Percentiles rank a stretch among this genome's conserved stretches.
phyloP scores from a whole-genome alignment of 1,140 invertebrate species.

The Sitophilus oryzae region DNA sequence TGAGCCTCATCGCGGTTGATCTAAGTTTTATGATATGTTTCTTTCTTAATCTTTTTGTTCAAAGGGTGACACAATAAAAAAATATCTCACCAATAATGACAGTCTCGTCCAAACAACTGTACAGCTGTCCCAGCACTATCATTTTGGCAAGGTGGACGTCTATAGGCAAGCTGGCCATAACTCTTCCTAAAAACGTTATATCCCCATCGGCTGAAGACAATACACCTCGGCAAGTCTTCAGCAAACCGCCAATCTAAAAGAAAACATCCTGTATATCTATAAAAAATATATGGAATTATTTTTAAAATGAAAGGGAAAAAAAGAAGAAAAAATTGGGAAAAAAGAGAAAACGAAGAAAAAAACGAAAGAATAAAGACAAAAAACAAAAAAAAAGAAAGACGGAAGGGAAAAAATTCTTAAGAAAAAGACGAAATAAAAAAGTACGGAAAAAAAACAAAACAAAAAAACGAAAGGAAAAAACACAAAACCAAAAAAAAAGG shows the following conservation, averaged over 20 bases:
- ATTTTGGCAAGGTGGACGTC: constrained; percentile 78
- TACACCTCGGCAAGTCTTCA: constrained; percentile 50
- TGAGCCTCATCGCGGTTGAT: no score
- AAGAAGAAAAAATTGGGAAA: not conserved
- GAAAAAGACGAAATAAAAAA: no score
- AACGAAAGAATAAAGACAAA: constrained; percentile 1
- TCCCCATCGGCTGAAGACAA: constrained; percentile 72
- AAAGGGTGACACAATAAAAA: no score
- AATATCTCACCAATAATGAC: constrained; percentile 80
- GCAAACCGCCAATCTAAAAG: constrained; percentile 57
- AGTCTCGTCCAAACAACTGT: constrained; percentile 75
- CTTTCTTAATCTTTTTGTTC: no score
- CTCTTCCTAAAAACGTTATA: constrained; percentile 76
- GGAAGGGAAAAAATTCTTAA: no score
- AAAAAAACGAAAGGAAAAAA: no score
- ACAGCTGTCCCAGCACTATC: constrained; percentile 82
- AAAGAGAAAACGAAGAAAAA: not conserved
- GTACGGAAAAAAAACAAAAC: no score
- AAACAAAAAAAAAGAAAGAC: no score
- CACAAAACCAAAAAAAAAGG: no score
- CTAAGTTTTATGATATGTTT: no score
- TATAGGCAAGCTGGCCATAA: constrained; percentile 78
- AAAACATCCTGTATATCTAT: not conserved
- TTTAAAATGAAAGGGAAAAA: no score
- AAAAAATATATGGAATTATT: not conserved